A percentile compares a stretch with the other conserved stretches of the same genome.
Conservation (phyloP, 2,797 vertebrate species). For the Gymnopithys bicolor region DNA sequence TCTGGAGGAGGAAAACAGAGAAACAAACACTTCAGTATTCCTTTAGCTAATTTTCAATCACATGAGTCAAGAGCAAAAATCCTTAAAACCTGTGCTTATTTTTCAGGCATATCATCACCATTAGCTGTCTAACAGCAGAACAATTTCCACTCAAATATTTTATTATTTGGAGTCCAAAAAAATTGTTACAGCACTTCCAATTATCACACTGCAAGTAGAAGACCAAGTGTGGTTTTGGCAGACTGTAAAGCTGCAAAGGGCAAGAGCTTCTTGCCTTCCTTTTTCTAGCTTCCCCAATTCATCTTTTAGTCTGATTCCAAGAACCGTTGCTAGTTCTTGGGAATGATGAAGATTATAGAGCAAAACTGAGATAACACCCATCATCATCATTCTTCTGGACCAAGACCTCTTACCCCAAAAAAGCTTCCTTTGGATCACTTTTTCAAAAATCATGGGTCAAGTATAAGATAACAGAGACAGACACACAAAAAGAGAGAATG, state of each 20-base stretch:
- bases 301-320: background rate
- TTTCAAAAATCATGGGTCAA: background rate
- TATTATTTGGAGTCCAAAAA: background rate
- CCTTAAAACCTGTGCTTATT: background rate
- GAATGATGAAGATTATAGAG: background rate
- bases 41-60: background rate
- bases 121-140: background rate
- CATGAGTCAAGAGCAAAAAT: background rate
- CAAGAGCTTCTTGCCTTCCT: background rate
- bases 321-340: background rate
- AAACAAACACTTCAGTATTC: background rate
- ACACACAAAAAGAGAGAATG: background rate
- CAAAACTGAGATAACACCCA: background rate
- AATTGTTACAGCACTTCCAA: background rate
- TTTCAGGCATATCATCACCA: background rate
- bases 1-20: constrained; percentile 27
- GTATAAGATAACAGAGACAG: background rate
- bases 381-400: background rate
- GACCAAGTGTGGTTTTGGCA: background rate
- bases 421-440: background rate
- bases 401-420: background rate
- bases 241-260: background rate
- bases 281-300: background rate
- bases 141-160: background rate
- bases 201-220: background rate